Evolutionary conservation across 1,140 invertebrate species (phyloP), one percentile per base, ranked within the genome.

Genomic region (Proales similis): DNA sequence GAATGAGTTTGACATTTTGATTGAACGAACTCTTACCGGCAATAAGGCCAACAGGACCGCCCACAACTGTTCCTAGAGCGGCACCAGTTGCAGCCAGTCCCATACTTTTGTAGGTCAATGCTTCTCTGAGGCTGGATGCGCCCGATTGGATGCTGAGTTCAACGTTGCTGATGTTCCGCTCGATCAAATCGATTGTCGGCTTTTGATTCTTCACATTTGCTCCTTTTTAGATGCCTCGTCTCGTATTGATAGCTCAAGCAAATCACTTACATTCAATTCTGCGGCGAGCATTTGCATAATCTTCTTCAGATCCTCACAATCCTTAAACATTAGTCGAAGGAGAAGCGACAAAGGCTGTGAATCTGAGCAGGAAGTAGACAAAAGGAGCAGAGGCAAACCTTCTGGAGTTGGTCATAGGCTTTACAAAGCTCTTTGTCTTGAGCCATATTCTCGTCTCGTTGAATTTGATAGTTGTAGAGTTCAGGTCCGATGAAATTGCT

Each of bases 341-440:
- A n/a, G n/a, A n/a, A n/a, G n/a, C n/a, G n/a, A n/a, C n/a, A n/a
- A n/a, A n/a, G n/a, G n/a, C n/a, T n/a, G n/a, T n/a, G n/a, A n/a
- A n/a, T n/a, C n/a, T n/a, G n/a, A n/a, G n/a, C n/a, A n/a, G n/a
- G n/a, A n/a, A n/a, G n/a, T n/a, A n/a, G n/a, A n/a, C n/a, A n/a
- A n/a, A n/a, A n/a, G n/a, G n/a, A n/a, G n/a, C n/a, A n/a, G n/a
- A n/a, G n/a, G 32, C 51, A 57, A 26, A 42, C 51, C 32, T 30
- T 57, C 11, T 42, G 14, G 39, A 57, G 30, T 42, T 57, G 51
- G 7, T 57, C 33, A 57, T 57, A 57, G 14, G 51, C 39, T 17
- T 57, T 57, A 19, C 51, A 57, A 24, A 57, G 45, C 17, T 57
- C 51, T 57, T 57, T 26, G 30, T 57, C 51, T 24, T 57, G 51